Base-by-base conservation (phyloP, 2,797 vertebrate genomes). In the Sebastes umbrosus region DNA sequence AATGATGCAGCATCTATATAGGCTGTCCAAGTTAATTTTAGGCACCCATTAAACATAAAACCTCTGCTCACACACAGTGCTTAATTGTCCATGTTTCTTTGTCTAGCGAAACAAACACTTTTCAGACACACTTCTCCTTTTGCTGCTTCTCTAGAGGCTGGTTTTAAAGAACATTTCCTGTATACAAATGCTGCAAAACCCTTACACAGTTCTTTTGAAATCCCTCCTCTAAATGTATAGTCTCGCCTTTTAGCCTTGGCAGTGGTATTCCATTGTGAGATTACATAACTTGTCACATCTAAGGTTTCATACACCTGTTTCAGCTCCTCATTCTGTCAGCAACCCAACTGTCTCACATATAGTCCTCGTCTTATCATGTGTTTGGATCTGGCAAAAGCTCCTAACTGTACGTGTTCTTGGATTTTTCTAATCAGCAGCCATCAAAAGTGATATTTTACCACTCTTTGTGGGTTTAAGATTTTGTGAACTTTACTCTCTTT, bases 251-350 rank as follows among this genome's bases (percentile, higher is more conserved):
- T 80, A 92, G 89, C 70, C 63, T 64, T 3, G 90, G 90, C 65
- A 90, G 93, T 83, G 84, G 79, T 54, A 88, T 91, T 78, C 92
- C 80, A 22, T 91, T 94, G 66, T 46, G 43, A 84, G 31, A 92
- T 87, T 65, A 94, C 77, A 71, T 95, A 95, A 78, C 95, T 79
- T 70, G 88, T 90, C 91, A 95, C 95, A 74, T 92, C 89, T 69
- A 27, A 29, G 16, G 87, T 93, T 52, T 90, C 90, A 0, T 88
- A 84, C 69, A 95, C 92, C 34, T 87, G 54, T 52, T 82, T 89
- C 25, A 91, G 63, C 13, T 92, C 81, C 66, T 93, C 84, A 70
- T 93, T 89, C 91, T 92, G 76, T 76, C 67, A 78, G 54, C 67
- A 74, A 69, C 59, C 55, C 76, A 80, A 34, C 74, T 76, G 54